These are phyloP conservation scores for Gibbula magus DNA, from an alignment of 2,888 invertebrate species.

Conservation along the genomic window DNA sequence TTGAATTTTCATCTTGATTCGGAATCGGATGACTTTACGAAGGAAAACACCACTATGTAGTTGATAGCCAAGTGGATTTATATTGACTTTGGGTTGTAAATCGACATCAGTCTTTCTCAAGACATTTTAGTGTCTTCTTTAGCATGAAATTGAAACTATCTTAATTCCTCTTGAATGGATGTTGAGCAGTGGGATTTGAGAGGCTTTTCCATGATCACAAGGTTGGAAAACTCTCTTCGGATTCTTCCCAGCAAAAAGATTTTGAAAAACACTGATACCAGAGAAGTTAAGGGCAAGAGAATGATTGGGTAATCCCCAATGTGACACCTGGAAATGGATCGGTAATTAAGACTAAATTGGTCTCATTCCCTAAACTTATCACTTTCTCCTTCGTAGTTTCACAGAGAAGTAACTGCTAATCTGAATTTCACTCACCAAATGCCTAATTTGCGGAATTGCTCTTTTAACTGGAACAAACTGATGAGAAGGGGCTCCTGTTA, in stretches of 20 bases:
- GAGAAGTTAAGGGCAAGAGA: background rate
- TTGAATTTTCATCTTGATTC: too few species aligned
- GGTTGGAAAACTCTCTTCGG: background rate
- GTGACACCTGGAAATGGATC: background rate
- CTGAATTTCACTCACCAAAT: background rate
- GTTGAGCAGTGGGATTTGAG: background rate
- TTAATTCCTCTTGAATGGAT: background rate
- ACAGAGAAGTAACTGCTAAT: background rate
- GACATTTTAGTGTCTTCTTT: background rate
- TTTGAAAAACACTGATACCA: background rate
- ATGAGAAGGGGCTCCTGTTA: background rate
- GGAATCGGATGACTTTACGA: too few species aligned
- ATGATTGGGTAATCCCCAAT: background rate
- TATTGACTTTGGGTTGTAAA: background rate
- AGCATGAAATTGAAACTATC: background rate
- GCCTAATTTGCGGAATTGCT: slow-evolving; percentile 17
- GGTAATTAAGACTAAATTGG: slow-evolving; percentile 13
- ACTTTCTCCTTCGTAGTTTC: background rate
- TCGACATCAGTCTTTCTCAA: background rate
- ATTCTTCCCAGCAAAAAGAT: background rate
- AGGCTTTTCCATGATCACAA: too few species aligned
- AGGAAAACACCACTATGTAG: too few species aligned
- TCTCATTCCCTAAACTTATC: slow-evolving; percentile 2
- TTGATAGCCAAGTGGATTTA: too few species aligned
- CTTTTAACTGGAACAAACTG: slow-evolving; percentile 18